Percentiles rank a stretch among this genome's conserved stretches.
These are phyloP conservation scores for Carpatolechia fugitivella DNA, from an alignment of 2,888 invertebrate genomes.

Conservation along the genomic window DNA sequence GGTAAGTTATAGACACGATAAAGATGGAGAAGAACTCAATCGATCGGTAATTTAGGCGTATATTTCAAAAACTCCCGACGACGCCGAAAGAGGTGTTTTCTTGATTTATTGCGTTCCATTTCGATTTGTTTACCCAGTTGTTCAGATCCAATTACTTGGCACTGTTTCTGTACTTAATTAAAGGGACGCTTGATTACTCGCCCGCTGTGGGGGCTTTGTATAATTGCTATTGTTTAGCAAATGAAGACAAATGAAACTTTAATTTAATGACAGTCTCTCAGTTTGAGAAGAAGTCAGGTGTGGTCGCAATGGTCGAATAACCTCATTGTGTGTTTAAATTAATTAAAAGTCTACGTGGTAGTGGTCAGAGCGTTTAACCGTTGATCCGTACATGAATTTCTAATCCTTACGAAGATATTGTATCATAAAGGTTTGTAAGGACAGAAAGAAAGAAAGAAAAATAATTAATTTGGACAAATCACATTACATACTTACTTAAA, in stretches of 20 bases:
- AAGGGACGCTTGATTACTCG: slow-evolving; percentile 79
- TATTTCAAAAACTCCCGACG: not conserved
- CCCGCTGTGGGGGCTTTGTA: slow-evolving; percentile 78
- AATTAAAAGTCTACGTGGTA: too few species aligned
- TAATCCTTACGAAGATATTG: too few species aligned
- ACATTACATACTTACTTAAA: too few species aligned
- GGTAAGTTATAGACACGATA: too few species aligned
- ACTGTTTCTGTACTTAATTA: slow-evolving; percentile 80
- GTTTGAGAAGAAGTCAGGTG: slow-evolving; percentile 60
- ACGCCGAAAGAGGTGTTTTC: slow-evolving; percentile 72
- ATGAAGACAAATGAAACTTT: slow-evolving; percentile 80
- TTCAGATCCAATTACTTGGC: slow-evolving; percentile 80
- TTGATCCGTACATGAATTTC: too few species aligned
- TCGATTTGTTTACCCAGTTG: slow-evolving; percentile 79
- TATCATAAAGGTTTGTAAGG: too few species aligned
- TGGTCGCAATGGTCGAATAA: slow-evolving; percentile 33
- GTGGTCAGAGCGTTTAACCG: too few species aligned
- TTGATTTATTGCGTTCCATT: slow-evolving; percentile 77
- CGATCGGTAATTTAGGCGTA: not conserved
- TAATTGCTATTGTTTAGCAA: slow-evolving; percentile 80
- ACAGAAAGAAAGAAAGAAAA: too few species aligned
- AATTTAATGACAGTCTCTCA: slow-evolving; percentile 78
- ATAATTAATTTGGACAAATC: too few species aligned
- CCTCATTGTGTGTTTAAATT: slow-evolving; percentile 57
- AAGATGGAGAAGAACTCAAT: too few species aligned